phyloP scores from a whole-genome alignment of 2,797 vertebrate species.

The Cuniculus paca region DNA sequence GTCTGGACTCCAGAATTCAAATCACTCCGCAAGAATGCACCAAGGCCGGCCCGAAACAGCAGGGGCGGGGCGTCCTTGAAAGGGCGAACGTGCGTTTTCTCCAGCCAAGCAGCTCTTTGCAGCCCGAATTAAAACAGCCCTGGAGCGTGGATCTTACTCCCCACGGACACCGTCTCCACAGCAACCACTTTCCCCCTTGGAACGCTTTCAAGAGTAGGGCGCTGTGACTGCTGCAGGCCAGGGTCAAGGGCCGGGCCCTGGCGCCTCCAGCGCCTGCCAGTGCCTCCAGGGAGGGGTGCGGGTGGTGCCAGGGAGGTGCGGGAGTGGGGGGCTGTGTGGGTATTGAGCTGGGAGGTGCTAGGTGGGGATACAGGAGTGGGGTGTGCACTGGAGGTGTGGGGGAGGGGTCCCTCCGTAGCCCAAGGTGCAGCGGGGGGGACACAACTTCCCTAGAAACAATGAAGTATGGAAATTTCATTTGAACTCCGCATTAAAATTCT shows the following conservation, averaged over 20 bases:
- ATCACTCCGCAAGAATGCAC: not conserved
- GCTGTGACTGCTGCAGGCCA: fast-evolving
- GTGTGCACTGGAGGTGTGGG: not conserved
- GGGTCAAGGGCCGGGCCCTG: not conserved
- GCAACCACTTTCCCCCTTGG: conserved; percentile 74
- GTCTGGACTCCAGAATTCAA: not conserved
- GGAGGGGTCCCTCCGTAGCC: not conserved
- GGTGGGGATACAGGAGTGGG: not conserved
- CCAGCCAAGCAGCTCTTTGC: conserved; percentile 39
- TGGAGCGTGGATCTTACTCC: conserved; percentile 9
- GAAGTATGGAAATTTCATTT: not conserved
- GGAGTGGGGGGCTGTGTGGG: not conserved
- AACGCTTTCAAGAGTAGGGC: conserved; percentile 30
- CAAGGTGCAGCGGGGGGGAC: not conserved
- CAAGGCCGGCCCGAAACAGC: not conserved
- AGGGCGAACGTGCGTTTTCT: conserved; percentile 14
- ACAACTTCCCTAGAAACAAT: not conserved
- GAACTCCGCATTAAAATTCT: not conserved
- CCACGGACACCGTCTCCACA: conserved; percentile 55
- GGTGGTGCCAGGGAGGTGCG: not conserved
- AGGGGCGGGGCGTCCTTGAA: not conserved
- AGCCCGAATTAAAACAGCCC: not conserved
- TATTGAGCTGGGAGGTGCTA: not conserved
- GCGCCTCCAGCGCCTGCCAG: not conserved
- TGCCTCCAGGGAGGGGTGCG: too few species aligned